A percentile compares a stretch with the other conserved stretches of the same genome.
These are phyloP conservation scores for Eupithecia dodoneata DNA, from an alignment of 2,888 invertebrate species.

Conservation along the genomic window DNA sequence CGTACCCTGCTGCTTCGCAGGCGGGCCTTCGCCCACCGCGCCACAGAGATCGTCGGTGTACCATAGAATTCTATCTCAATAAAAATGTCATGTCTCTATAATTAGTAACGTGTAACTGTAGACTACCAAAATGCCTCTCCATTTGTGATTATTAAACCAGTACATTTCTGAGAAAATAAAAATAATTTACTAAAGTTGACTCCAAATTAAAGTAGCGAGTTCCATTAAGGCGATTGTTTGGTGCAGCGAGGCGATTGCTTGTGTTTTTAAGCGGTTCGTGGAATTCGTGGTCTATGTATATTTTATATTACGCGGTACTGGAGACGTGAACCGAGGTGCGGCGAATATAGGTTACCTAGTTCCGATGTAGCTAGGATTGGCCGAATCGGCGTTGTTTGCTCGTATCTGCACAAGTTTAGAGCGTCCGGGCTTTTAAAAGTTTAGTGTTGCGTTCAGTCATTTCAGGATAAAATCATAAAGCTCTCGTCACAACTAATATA, in stretches of 20 bases:
- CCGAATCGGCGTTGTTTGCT: not conserved
- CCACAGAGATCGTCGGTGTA: too few species aligned
- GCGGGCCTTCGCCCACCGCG: too few species aligned
- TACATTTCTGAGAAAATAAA: constrained; percentile 19
- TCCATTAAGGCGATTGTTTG: constrained; percentile 25
- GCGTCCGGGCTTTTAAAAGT: not conserved
- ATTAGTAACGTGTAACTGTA: not conserved
- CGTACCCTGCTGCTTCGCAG: too few species aligned
- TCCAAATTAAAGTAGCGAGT: constrained; percentile 23
- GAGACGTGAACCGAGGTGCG: constrained; percentile 13
- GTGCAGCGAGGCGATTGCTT: constrained; percentile 12
- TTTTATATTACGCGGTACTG: constrained; percentile 20
- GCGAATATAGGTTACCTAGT: constrained; percentile 13
- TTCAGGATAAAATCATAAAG: not conserved
- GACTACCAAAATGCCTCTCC: not conserved
- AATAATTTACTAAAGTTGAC: constrained; percentile 26
- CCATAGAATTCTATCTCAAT: not conserved
- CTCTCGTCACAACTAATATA: not conserved
- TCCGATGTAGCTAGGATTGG: not conserved
- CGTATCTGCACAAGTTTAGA: not conserved
- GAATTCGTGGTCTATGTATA: constrained; percentile 8
- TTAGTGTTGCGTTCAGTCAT: not conserved
- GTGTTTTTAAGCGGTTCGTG: constrained; percentile 11
- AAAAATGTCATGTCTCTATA: not conserved
- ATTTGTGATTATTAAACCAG: not conserved